Evolutionary conservation across 2,797 vertebrate genomes (phyloP).

Genomic region (Chanos chanos): DNA sequence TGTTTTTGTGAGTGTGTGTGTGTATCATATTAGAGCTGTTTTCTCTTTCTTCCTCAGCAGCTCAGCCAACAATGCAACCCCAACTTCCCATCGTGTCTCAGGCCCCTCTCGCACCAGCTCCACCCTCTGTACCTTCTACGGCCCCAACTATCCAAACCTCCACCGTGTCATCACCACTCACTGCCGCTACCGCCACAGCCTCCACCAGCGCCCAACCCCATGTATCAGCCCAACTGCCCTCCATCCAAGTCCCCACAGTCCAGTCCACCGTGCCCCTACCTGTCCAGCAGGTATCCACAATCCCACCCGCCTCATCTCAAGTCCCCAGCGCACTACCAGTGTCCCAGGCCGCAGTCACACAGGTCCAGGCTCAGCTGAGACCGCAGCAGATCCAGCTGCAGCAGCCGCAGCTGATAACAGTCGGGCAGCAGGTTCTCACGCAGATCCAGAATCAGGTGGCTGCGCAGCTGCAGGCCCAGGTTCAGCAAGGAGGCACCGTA

Average conservation of each 20-base stretch:
- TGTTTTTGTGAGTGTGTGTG: background rate
- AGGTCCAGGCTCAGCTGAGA: constrained; percentile 64
- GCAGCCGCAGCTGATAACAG: constrained; percentile 83
- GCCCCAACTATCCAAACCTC: constrained; percentile 50
- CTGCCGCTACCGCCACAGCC: constrained; percentile 55
- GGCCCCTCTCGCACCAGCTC: constrained; percentile 36
- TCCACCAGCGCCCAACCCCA: constrained; percentile 34
- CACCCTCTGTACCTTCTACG: constrained; percentile 8
- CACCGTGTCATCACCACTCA: constrained; percentile 48
- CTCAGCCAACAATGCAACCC: constrained; percentile 58
- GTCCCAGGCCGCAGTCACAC: constrained; percentile 47
- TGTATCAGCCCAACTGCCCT: constrained; percentile 28
- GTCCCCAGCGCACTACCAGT: constrained; percentile 31
- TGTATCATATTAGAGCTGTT: background rate
- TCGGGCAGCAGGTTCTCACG: constrained; percentile 84
- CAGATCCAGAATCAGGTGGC: constrained; percentile 81
- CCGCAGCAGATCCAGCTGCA: constrained; percentile 75
- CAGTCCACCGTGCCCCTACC: constrained; percentile 17
- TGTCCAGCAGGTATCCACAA: constrained; percentile 55
- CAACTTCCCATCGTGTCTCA: constrained; percentile 55
- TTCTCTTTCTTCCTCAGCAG: constrained; percentile 36
- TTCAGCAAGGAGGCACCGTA: constrained; percentile 65
- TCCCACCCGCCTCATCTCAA: constrained; percentile 37
- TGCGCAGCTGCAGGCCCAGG: constrained; percentile 73
- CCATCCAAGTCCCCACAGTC: no score